Base-by-base conservation (phyloP, 2,888 invertebrate species). In the Xestia xanthographa region DNA sequence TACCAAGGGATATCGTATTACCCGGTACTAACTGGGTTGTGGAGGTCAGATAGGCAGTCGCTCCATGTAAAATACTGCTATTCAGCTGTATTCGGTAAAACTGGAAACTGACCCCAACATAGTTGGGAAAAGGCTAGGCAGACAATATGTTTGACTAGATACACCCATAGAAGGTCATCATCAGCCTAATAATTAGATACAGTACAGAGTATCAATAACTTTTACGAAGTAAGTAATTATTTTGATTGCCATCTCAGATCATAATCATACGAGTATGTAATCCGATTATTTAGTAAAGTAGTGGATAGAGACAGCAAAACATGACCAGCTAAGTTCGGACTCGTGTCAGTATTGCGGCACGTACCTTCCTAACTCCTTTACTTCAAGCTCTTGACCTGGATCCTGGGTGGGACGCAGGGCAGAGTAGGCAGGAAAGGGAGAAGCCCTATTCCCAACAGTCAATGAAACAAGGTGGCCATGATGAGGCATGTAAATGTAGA, bases 111-210 rank as follows among this genome's bases (percentile, higher is more conserved):
- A n/a, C n/a, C n/a, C n/a, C n/a, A n/a, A n/a, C n/a, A n/a, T n/a
- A n/a, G n/a, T n/a, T n/a, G n/a, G n/a, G n/a, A n/a, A n/a, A n/a
- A n/a, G n/a, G n/a, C n/a, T n/a, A n/a, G n/a, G n/a, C n/a, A n/a
- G n/a, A n/a, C n/a, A n/a, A n/a, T n/a, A n/a, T n/a, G n/a, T 60
- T 60, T 66, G 34, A 66, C 62, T 73, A 78, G 82, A 78, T 82
- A 50, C 45, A 38, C 34, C 14, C 11, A 38, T 34, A 22, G 34
- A 66, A 38, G 66, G 66, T 66, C 26, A 76, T 66, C 50, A 26
- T n/a, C 9, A 43, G 41, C 34, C n/a, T 58, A 77, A 5, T 58
- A 77, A 5, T 8, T 50, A 34, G 62, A 62, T 62, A 62, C 12
- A 34, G 34, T 34, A 34, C 34, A 62, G 48, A 22, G 50, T 11